Base-by-base conservation (phyloP, 1,140 invertebrate species). In the Nasonia giraulti region DNA sequence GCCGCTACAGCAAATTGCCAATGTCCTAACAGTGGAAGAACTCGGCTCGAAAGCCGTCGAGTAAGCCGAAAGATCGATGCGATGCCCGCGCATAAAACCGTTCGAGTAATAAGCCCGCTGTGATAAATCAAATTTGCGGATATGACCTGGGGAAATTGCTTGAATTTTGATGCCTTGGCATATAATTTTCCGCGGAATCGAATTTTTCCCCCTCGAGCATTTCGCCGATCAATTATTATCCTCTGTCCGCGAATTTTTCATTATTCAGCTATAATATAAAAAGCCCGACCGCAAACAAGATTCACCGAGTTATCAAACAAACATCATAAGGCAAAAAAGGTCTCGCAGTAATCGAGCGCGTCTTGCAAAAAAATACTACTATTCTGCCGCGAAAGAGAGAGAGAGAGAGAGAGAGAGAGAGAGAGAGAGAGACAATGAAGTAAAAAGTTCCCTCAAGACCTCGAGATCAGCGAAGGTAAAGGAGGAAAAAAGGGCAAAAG, bases 11-110 rank as follows among this genome's bases (percentile, higher is more conserved):
- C 66, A 47, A 80, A 80, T 80, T 69, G 62, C 55, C 40, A 37
- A 31, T 44, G 62, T 69, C 2, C 78, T 27, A 69, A 80, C 62
- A 33, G 8, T 55, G 20, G 37, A 44, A 62, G 6, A 27, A 0
- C 2, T 2, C 37, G 20, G 37, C 3, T 10, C 37, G 33, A 20
- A 68, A 79, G 17, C 10, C 68, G 78, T 80, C 77, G 55, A 79
- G 78, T 80, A 80, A 71, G 66, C 78, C n/a, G 17, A 80, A 79
- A 79, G 71, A 71, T 69, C 78, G 40, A 80, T 44, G 33, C 31
- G 20, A 71, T 47, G 33, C 27, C 2, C 31, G 8, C 23, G 6
- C n/a, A n/a, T 20, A 62, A 62, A 62, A 62, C 55, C 7, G 55
- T 62, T 62, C 20, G 55, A 62, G 55, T 62, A 62, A 20, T 62